Percentiles rank a stretch among this genome's conserved stretches.
Conservation (phyloP, 30 jellyfish, hydroid and myxozoan genomes). For the Catostylus mosaicus region DNA sequence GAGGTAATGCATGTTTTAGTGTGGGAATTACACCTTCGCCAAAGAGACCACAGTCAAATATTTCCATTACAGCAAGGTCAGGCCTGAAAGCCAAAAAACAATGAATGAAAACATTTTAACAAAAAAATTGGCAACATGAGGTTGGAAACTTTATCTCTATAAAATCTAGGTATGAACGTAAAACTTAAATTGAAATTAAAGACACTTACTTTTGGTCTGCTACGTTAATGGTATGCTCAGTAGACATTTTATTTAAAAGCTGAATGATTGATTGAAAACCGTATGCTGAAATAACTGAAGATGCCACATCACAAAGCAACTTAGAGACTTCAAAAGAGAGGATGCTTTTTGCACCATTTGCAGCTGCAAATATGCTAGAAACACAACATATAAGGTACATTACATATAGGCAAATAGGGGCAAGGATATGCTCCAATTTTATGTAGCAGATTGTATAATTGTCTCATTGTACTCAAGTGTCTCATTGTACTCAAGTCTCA, state of each 20-base stretch:
- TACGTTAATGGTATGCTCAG: slow-evolving; percentile 46
- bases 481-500: too few species aligned
- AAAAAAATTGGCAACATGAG: neutral
- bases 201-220: slow-evolving; percentile 46
- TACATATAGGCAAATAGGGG: too few species aligned
- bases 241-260: slow-evolving; percentile 73
- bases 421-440: too few species aligned
- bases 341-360: slow-evolving; percentile 69
- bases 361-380: slow-evolving; percentile 74
- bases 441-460: too few species aligned
- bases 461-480: too few species aligned
- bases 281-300: slow-evolving; percentile 36
- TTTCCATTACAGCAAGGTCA: slow-evolving; percentile 76
- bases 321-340: slow-evolving; percentile 77
- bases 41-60: slow-evolving; percentile 89
- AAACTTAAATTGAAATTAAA: too few species aligned
- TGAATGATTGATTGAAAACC: slow-evolving; percentile 2
- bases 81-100: slow-evolving; percentile 24
- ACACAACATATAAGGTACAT: neutral
- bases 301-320: slow-evolving; percentile 65
- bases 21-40: slow-evolving; percentile 96
- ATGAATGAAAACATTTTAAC: neutral
- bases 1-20: slow-evolving; percentile 70
- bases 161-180: too few species aligned
- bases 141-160: too few species aligned